Base-by-base conservation (phyloP, 2,113 vertebrate species). In the Gambusia affinis region DNA sequence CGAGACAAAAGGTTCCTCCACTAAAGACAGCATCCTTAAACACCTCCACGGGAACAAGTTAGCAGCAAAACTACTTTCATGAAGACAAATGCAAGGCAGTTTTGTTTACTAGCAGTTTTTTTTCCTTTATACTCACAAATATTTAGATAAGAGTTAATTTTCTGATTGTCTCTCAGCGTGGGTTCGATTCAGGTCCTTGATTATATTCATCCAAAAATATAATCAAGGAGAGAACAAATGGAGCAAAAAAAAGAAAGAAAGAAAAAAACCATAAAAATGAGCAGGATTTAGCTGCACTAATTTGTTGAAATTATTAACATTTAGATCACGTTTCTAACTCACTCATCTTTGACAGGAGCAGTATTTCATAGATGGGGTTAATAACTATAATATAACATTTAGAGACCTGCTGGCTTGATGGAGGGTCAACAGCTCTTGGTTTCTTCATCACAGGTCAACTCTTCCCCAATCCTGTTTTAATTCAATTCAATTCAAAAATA, bases 1-100 rank as follows among this genome's bases (percentile, higher is more conserved):
- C 57, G 75, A 87, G 88, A 87, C 80, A 82, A 78, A 73, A 65
- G 81, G 69, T 71, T 76, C 63, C 71, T 64, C 73, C 65, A 70
- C 44, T 80, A 19, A 76, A 80, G 73, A 67, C 51, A 0, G 15
- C 33, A 57, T 54, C 42, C 70, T 63, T 47, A 67, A 74, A 67
- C 22, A 22, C 60, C 0, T 31, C 29, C 70, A 31, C 3, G 51
- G 61, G 73, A 80, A 63, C 60, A 4, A 22, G 73, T 78, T 73
- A 44, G 42, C 10, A 14, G 60, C 17, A 76, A 81, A 73, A 71
- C 15, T 69, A 65, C 33, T 15, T 42, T 42, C 39, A 42, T 12
- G 12, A 42, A 42, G 22, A 27, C 30, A 75, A 12, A 42, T 60
- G n/a, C 30, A 10, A 70, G 30, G 30, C 6, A 19, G 3, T 47